Evolutionary conservation across 2,888 invertebrate species (phyloP).

Genomic region (Andrena hattorfiana): DNA sequence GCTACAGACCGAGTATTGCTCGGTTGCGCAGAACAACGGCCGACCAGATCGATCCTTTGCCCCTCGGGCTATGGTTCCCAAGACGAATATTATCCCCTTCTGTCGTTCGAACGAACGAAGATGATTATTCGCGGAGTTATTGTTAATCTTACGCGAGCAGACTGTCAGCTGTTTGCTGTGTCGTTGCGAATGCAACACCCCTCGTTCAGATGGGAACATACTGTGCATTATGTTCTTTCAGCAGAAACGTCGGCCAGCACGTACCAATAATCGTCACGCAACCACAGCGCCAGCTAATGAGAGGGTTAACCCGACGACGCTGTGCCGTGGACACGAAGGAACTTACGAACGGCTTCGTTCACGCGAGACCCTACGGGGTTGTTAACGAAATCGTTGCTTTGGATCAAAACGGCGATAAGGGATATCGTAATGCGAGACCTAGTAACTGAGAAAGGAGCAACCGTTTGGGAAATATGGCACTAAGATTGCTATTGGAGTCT

Average conservation of each 20-base stretch:
- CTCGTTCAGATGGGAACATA: slow-evolving; percentile 20
- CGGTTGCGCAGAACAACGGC: not conserved
- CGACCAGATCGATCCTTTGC: not conserved
- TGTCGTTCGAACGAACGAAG: slow-evolving; percentile 1
- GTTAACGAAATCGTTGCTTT: slow-evolving; percentile 38
- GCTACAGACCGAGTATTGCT: not conserved
- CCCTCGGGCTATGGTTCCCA: not conserved
- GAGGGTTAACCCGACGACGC: slow-evolving; percentile 4
- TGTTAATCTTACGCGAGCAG: not conserved
- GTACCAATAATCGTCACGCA: slow-evolving; percentile 41
- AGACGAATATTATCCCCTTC: not conserved
- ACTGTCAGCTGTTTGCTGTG: slow-evolving; percentile 5
- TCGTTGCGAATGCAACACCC: not conserved
- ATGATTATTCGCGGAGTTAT: slow-evolving; percentile 21
- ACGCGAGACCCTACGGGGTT: slow-evolving; percentile 38
- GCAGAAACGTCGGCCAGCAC: slow-evolving; percentile 3
- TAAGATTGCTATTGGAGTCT: not conserved
- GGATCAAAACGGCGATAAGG: not conserved
- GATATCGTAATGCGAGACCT: not conserved
- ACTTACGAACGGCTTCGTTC: slow-evolving; percentile 25
- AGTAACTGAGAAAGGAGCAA: not conserved
- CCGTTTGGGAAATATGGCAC: not conserved
- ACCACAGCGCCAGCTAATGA: slow-evolving; percentile 28
- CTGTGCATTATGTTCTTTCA: slow-evolving; percentile 2
- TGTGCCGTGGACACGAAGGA: slow-evolving; percentile 15